Base-by-base conservation (phyloP, 92 coral and sea anemone genomes). In the Scolanthus callimorphus region DNA sequence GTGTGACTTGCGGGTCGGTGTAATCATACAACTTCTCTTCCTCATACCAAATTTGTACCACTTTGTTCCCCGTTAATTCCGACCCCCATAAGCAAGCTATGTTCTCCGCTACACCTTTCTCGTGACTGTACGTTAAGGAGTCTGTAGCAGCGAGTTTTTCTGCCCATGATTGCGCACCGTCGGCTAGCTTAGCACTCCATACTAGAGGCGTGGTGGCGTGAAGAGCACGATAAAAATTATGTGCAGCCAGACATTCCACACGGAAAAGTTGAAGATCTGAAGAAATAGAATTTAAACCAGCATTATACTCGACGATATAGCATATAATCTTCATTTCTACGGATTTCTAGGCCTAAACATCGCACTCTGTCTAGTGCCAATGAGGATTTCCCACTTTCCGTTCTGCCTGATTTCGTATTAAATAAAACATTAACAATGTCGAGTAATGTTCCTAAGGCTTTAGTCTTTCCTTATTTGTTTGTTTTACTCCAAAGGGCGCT, bases 131-230 rank as follows among this genome's bases (percentile, higher is more conserved):
- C 54, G 67, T 73, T 4, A 83, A 57, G 17, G 86, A 77, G 44
- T 83, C 88, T 21, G 82, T 68, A 28, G 77, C 46, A 10, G 96
- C 94, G 49, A 94, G 91, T 30, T 94, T 83, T 39, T 94, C 96
- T 43, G 99, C 99, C 99, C 99, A 89, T 51, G 53, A 29, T 55
- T 94, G 99, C 51, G 99, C 99, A 77, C 94, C 80, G 55, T 94
- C 96, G 11, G 94, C 96, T 34, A 94, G 90, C 55, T 51, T 39
- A 39, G 82, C 48, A 25, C 88, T 80, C 90, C 96, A 89, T 44
- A 71, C 65, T 55, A 94, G 61, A 73, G 99, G 99, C 60, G 94
- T 71, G 83, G 99, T 81, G 51, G 87, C 89, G 51, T 94, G 99
- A 26, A 68, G 76, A 0, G 99, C 90, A 24, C 99, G 79, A 55